phyloP scores from a whole-genome alignment of 2,888 invertebrate genomes.

The Harmothoe impar region DNA sequence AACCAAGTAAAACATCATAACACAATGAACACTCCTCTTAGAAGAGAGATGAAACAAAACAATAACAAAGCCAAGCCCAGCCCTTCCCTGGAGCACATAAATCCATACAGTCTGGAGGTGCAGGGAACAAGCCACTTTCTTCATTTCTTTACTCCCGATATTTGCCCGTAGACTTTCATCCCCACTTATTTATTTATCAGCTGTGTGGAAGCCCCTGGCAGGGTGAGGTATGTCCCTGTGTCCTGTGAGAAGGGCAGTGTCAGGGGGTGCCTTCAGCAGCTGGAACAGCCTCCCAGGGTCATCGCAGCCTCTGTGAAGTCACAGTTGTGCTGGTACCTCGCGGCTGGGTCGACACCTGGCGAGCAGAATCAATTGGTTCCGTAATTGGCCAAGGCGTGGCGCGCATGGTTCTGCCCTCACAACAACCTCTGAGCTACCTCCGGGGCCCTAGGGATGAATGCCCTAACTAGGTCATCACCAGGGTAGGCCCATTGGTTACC shows the following conservation, averaged over 20 bases:
- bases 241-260: neutral
- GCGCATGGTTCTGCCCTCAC: neutral
- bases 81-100: neutral
- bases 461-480: neutral
- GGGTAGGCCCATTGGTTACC: neutral
- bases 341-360: constrained; percentile 11
- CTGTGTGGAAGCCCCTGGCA: neutral
- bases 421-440: neutral
- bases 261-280: neutral
- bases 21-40: neutral
- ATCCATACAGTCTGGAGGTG: neutral
- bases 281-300: neutral
- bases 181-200: neutral
- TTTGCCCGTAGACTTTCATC: neutral
- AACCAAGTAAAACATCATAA: neutral
- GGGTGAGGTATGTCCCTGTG: neutral
- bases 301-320: neutral
- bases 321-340: neutral
- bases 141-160: constrained; percentile 5
- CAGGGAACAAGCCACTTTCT: neutral
- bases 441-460: neutral
- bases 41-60: neutral
- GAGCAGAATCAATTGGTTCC: constrained; percentile 22
- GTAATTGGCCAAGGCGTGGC: neutral
- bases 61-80: neutral